Evolutionary conservation across 2,113 vertebrate genomes (phyloP), one percentile per base, ranked within the genome.

Genomic region (Prietella phreatophila): DNA sequence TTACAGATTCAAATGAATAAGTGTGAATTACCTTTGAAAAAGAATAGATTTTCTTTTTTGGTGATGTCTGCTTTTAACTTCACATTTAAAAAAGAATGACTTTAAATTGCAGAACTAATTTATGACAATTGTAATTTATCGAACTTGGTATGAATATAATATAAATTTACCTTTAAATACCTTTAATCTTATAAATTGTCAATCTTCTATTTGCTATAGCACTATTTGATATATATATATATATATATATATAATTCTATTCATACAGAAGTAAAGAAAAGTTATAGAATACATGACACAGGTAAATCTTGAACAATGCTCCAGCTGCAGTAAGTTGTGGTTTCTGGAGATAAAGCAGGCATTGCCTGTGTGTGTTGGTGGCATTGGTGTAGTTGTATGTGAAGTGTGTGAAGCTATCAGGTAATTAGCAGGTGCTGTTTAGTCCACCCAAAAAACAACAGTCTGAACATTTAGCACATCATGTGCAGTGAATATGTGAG

Each of bases 341-440:
- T 14, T 30, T 55, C 6, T 56, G 17, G n/a, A 80, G 53, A 56
- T 56, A 58, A 56, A 58, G 27, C 7, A 80, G n/a, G 27, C 25
- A n/a, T 19, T 33, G 0, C 17, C 20, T n/a, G 11, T 79, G 78
- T 27, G 20, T 81, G 14, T 42, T 14, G 25, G 30, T 56, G 47
- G 33, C 42, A 79, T 39, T 39, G 50, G 76, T 85, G 25, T 17
- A 85, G 78, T 50, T 42, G n/a, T n/a, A n/a, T n/a, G n/a, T n/a
- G 7, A 83, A 33, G 50, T 85, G 63, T 75, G 73, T 78, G 33
- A 80, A 75, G 42, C 85, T 87, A 47, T 65, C 19, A 53, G 85
- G 42, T 65, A 88, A 87, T 88, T 79, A 91, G 47, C 85, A 85
- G 83, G 55, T 61, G 58, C 7, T 82, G 82, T 47, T 81, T 76